Evolutionary conservation across 2,113 vertebrate genomes (phyloP).

Genomic region (Leucopsar rothschildi): DNA sequence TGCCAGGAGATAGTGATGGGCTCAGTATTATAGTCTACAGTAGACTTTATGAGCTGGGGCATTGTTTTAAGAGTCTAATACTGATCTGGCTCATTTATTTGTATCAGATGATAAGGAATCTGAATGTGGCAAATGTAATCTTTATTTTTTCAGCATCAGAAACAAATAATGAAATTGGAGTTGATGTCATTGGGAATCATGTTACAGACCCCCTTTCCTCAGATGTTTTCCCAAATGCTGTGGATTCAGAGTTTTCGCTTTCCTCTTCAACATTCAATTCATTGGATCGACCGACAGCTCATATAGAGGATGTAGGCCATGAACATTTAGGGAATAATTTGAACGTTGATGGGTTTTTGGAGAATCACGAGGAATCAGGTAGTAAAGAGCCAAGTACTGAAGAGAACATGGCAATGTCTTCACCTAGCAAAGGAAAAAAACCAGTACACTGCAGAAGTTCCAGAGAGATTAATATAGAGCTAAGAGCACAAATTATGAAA

Average conservation of each 20-base stretch:
- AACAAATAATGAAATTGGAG: constrained; percentile 57
- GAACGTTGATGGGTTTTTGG: constrained; percentile 56
- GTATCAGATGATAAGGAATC: background rate
- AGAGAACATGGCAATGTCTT: constrained; percentile 71
- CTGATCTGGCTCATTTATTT: background rate
- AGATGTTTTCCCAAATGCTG: constrained; percentile 57
- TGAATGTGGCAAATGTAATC: background rate
- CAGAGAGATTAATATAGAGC: constrained; percentile 85
- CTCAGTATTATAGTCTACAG: background rate
- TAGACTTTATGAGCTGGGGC: background rate
- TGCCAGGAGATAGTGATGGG: background rate
- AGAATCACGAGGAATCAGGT: constrained; percentile 66
- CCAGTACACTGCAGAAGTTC: constrained; percentile 77
- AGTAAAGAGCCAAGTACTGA: constrained; percentile 67
- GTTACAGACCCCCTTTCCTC: constrained; percentile 76
- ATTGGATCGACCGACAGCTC: constrained; percentile 69
- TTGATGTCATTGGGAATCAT: constrained; percentile 82
- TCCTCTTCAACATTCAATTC: constrained; percentile 62
- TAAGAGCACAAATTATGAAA: constrained; percentile 88
- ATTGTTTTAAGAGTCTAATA: background rate
- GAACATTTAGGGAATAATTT: constrained; percentile 71
- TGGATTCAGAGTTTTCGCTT: constrained; percentile 67
- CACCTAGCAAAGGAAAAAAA: constrained; percentile 81
- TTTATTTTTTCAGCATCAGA: constrained; percentile 69
- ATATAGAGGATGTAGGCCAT: constrained; percentile 59